Evolutionary conservation across 2,113 vertebrate species (phyloP), one percentile per base, ranked within the genome.

Genomic region (Trachemys scripta): DNA sequence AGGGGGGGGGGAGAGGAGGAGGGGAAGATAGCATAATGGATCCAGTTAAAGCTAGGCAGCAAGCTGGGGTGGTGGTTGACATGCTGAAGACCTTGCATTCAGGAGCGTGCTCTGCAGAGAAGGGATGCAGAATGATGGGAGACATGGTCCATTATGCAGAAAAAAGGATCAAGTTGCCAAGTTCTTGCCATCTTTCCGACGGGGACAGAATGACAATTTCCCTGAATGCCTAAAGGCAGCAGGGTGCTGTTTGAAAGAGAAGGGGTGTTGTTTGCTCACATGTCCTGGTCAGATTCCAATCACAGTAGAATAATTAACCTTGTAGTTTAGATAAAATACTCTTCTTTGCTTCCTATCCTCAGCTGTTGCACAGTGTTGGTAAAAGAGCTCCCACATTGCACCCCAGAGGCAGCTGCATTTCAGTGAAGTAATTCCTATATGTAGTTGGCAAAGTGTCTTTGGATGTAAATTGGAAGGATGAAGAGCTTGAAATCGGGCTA

Each of bases 81-180:
- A 57, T 31, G 72, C 51, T 84, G 62, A 24, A 84, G 12, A 76
- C 47, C 35, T 14, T n/a, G 53, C 4, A 31, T n/a, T 85, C 22
- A 65, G 31, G 82, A 85, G 9, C 3, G n/a, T 16, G n/a, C 80
- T 38, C 51, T 17, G n/a, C 2, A 11, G n/a, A 22, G 35, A 42
- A 56, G 51, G 80, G 35, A 81, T 22, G 6, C 22, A 27, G 20
- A 72, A 47, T 20, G 12, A 65, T 19, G 83, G 83, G 82, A 56
- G 80, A 56, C 51, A 24, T 65, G 59, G 35, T 69, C 62, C 62
- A 69, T 17, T 69, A 69, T 69, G 62, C 35, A 17, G 91, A 92
- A 93, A 81, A 42, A n/a, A 89, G 31, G 88, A 8, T 90, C 54
- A 72, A 87, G 89, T 20, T 42, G 87, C 56, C 42, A 42, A 85